Percentiles rank a stretch among this genome's conserved stretches.
Conservation (phyloP, 2,797 vertebrate species). For the Percopsis omiscomaycus region DNA sequence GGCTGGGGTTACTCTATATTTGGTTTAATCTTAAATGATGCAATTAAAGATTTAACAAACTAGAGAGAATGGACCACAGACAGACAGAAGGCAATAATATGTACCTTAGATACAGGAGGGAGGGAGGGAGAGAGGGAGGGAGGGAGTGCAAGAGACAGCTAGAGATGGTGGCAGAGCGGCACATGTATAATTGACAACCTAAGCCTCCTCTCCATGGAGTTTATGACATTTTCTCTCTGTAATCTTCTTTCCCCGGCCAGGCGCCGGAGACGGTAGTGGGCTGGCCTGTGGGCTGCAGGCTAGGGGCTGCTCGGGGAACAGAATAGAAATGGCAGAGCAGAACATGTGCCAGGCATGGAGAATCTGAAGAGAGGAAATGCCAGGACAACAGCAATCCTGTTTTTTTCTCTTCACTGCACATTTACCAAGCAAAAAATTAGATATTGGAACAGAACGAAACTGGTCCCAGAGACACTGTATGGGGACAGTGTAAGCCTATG, state of each 20-base stretch:
- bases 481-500: conserved; percentile 19
- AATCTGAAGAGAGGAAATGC: conserved; percentile 53
- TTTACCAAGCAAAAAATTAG: conserved; percentile 51
- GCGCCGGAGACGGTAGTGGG: conserved; percentile 42
- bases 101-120: too few species aligned
- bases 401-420: conserved; percentile 22
- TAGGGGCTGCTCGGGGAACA: conserved; percentile 15
- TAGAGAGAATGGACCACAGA: too few species aligned
- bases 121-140: conserved; percentile 15
- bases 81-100: too few species aligned
- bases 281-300: conserved; percentile 25
- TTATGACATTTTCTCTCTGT: conserved; percentile 66
- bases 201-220: conserved; percentile 61
- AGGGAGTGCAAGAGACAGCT: conserved; percentile 41
- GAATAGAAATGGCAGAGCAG: conserved; percentile 55
- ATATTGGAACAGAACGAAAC: conserved; percentile 46
- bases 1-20: too few species aligned
- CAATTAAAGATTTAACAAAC: too few species aligned
- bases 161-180: conserved; percentile 37
- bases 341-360: conserved; percentile 50
- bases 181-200: conserved; percentile 74
- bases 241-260: conserved; percentile 60
- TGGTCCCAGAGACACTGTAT: conserved; percentile 22
- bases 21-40: too few species aligned
- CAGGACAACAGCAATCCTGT: conserved; percentile 47